Base-by-base conservation (phyloP, 2,797 vertebrate genomes). In the Etheostoma nigrum region DNA sequence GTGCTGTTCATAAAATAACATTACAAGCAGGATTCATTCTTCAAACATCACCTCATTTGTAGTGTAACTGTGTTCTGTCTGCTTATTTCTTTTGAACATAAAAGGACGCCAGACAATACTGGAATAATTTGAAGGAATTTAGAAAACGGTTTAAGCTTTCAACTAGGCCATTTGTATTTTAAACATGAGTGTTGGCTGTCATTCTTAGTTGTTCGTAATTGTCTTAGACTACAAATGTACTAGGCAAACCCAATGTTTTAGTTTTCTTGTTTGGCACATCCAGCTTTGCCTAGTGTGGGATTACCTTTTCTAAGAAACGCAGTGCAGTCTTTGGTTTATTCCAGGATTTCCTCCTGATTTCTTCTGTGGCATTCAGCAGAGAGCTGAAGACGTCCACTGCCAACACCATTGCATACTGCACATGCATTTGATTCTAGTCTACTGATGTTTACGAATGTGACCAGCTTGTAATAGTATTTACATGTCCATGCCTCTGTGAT, bases 291-390 rank as follows among this genome's bases (percentile, higher is more conserved):
- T 69, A 44, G 14, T 30, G 57, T n/a, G 27, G 51, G 57, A 58
- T 73, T 74, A 47, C 15, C 76, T 78, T 67, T 59, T 72, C n/a
- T 3, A 23, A 72, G 55, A 63, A 58, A 59, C 33, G n/a, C 45
- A 42, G 27, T 25, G 23, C 19, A 27, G 30, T 45, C 61, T 68
- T 10, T n/a, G n/a, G 51, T 67, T 80, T 44, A 25, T 57, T 49
- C 25, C 44, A 72, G 63, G 23, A 63, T 82, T 64, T 81, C 51
- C 69, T 62, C n/a, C 68, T 42, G 47, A 36, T 71, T 78, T 74
- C 1, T 44, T 74, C 57, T 40, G 45, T 45, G 19, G 40, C 19
- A 36, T 69, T 62, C 69, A 36, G 65, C 47, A 54, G 27, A 62
- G 4, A 73, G 51, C 21, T 51, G 40, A 11, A 36, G 10, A 42